A percentile compares a stretch with the other conserved stretches of the same genome.
Evolutionary conservation across 2,113 vertebrate species (phyloP).

Genomic region (rabbit (Oryctolagus cuniculus)): mOryCun1.1 NC_091450.1:42534501-42535000

Average conservation of each 20-base stretch:
- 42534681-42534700: background rate
- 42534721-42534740: background rate
- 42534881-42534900: background rate
- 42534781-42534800: no score
- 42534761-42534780: no score
- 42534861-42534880: constrained; percentile 67
- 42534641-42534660: constrained; percentile 75
- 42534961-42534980: background rate
- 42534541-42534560: constrained; percentile 58
- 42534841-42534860: constrained; percentile 55
- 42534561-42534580: constrained; percentile 22
- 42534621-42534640: constrained; percentile 88
- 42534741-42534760: background rate
- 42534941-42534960: background rate
- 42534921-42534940: constrained; percentile 33
- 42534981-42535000: constrained; percentile 24
- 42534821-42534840: background rate
- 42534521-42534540: constrained; percentile 59
- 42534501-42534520: constrained; percentile 54
- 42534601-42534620: constrained; percentile 71
- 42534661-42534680: background rate
- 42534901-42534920: constrained; percentile 36
- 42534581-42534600: background rate
- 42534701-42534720: background rate
- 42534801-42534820: background rate